Conservation (phyloP, 2,888 invertebrate genomes). For the Macrophya alboannulata region DNA sequence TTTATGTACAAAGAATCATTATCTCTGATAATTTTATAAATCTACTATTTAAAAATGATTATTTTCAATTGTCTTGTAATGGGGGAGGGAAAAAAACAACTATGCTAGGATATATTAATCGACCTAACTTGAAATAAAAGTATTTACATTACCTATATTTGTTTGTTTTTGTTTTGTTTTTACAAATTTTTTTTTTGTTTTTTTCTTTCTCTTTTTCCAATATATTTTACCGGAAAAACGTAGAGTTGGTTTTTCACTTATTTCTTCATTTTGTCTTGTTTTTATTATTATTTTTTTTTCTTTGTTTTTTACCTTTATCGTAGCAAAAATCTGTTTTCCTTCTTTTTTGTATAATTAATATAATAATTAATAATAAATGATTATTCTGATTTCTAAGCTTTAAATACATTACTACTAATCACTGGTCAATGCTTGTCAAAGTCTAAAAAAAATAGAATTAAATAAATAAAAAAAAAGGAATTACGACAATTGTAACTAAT, state of each 20-base stretch:
- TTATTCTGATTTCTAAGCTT: conserved; percentile 41
- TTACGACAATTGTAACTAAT: conserved; percentile 46
- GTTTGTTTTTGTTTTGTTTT: conserved; percentile 68
- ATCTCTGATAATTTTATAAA: conserved; percentile 62
- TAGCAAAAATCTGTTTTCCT: conserved; percentile 60
- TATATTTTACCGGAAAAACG: conserved; percentile 52
- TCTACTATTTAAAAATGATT: conserved; percentile 68
- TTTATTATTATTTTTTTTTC: conserved; percentile 60
- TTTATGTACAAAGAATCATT: conserved; percentile 68
- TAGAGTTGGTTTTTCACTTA: conserved; percentile 46
- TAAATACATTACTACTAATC: conserved; percentile 52
- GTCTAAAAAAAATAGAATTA: background rate
- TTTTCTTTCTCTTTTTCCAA: conserved; percentile 66
- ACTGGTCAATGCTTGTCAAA: conserved; percentile 52
- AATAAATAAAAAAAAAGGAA: conserved; percentile 26
- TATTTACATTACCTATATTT: conserved; percentile 71
- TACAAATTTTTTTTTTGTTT: conserved; percentile 66
- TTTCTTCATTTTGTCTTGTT: conserved; percentile 59
- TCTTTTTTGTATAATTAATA: conserved; percentile 16
- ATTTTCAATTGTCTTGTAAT: conserved; percentile 64
- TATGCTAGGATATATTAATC: conserved; percentile 54
- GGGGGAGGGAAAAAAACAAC: conserved; percentile 61
- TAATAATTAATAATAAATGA: conserved; percentile 52
- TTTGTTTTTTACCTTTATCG: conserved; percentile 63
- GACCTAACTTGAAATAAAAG: conserved; percentile 68